phyloP scores from a whole-genome alignment of 2,888 invertebrate species.

The Ametastegia equiseti region DNA sequence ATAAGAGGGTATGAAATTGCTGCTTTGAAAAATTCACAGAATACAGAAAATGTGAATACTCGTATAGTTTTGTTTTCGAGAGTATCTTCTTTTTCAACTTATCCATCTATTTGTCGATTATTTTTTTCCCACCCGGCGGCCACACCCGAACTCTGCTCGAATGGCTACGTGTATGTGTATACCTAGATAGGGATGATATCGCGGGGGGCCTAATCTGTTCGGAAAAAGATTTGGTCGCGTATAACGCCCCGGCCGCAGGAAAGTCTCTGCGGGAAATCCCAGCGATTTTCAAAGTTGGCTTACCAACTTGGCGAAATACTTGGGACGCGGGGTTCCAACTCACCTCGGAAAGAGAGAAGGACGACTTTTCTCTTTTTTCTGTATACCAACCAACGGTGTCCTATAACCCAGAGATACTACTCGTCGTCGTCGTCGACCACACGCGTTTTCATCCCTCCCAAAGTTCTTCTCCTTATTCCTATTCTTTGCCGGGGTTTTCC shows the following conservation, averaged over 20 bases:
- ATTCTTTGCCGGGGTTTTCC: constrained; percentile 53
- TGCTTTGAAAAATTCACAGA: background rate
- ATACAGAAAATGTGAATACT: background rate
- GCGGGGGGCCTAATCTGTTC: constrained; percentile 57
- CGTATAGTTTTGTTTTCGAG: background rate
- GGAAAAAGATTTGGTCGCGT: constrained; percentile 55
- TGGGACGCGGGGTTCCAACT: background rate
- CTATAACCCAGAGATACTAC: constrained; percentile 1
- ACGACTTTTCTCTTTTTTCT: too few relatives aligned
- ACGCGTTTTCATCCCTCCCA: constrained; percentile 20
- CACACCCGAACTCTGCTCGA: background rate
- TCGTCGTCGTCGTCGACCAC: too few relatives aligned
- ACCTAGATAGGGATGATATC: constrained; percentile 52
- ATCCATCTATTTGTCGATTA: too few relatives aligned
- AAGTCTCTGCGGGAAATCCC: constrained; percentile 64
- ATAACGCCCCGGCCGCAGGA: constrained; percentile 36
- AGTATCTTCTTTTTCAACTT: background rate
- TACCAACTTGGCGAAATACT: constrained; percentile 69
- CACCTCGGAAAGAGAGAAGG: too few relatives aligned
- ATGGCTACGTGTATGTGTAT: background rate
- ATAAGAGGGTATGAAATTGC: too few relatives aligned
- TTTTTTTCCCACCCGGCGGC: background rate
- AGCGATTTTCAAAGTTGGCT: constrained; percentile 69
- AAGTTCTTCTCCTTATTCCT: constrained; percentile 12
- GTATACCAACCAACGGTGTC: constrained; percentile 26